A percentile compares a stretch with the other conserved stretches of the same genome.
These are phyloP conservation scores for Parazoanthus darwini DNA, from an alignment of 92 coral and sea anemone species.

Conservation along the genomic window DNA sequence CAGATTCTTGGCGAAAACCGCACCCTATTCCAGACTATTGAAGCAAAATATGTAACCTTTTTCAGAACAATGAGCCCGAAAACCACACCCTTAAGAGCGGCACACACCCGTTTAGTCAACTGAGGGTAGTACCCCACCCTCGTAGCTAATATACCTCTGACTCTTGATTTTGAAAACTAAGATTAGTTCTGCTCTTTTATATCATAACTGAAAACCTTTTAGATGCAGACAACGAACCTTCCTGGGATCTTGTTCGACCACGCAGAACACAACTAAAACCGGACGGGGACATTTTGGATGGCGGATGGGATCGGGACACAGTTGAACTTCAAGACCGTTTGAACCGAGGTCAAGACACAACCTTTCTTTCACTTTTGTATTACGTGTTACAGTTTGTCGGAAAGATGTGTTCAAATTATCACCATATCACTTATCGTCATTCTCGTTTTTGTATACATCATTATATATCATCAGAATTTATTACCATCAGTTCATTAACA, in stretches of 20 bases:
- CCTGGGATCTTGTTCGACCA: conserved; percentile 11
- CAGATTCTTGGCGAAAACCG: too few species aligned
- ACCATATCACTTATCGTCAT: neutral
- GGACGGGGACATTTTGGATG: conserved; percentile 5
- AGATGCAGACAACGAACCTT: neutral
- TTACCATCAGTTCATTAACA: neutral
- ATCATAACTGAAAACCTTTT: neutral
- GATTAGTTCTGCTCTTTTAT: neutral
- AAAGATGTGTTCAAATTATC: neutral
- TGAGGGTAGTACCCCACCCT: too few species aligned
- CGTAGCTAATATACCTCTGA: neutral
- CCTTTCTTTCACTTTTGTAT: neutral
- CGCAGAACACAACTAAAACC: conserved; percentile 31
- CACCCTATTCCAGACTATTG: too few species aligned
- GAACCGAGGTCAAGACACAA: neutral
- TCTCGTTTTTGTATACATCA: neutral
- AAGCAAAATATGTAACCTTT: too few species aligned
- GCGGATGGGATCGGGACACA: neutral
- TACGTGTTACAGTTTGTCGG: neutral
- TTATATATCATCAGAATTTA: neutral
- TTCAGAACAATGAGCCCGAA: too few species aligned
- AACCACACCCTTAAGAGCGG: too few species aligned
- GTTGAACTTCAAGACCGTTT: neutral
- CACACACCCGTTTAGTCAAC: too few species aligned
- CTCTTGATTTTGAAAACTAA: neutral